Base-by-base conservation (phyloP, 2,888 invertebrate species). In the Onchidella celtica region DNA sequence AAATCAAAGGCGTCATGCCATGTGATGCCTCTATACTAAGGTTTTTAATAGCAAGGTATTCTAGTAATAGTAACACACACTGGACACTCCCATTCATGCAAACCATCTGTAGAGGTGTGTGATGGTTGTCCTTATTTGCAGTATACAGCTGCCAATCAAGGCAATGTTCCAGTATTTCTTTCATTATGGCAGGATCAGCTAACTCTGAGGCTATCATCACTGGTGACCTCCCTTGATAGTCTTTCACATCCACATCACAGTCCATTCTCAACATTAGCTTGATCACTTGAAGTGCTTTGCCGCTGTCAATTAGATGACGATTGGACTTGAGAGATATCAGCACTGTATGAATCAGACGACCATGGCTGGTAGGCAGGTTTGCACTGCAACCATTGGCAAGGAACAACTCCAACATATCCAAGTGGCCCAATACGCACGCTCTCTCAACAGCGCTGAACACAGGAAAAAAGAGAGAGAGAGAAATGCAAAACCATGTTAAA, bases 301-400 rank as follows among this genome's bases (percentile, higher is more conserved):
- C 79, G 32, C 34, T 73, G 3, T 79, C 73, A n/a, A 84, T 29
- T n/a, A 83, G 69, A 11, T 86, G 83, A 40, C 82, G 77, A 3
- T 81, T 40, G 2, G 86, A 82, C 63, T 87, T 86, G 36, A 88
- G 77, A 0, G 83, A 81, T 21, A 86, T 84, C 3, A 87, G 66
- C 9, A 88, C 85, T 14, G 88, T 83, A 61, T 88, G 88, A 34
- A 88, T 84, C 32, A 88, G 80, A n/a, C 87, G 85, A 1, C 88
- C 88, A 34, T 84, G 81, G 14, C 84, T 84, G 17, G 88, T 88
- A 3, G 88, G 88, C n/a, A 88, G 79, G 73, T 88, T 87, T 21
- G 88, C 85, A 75, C 88, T 88, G 75, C 88, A 88, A 6, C 88
- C 88, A 79, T 88, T 86, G 11, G 86, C 82, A 11, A 88, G 66